These are phyloP conservation scores for Arothron firmamentum DNA, from an alignment of 2,113 vertebrate species.

Conservation along the genomic window DNA sequence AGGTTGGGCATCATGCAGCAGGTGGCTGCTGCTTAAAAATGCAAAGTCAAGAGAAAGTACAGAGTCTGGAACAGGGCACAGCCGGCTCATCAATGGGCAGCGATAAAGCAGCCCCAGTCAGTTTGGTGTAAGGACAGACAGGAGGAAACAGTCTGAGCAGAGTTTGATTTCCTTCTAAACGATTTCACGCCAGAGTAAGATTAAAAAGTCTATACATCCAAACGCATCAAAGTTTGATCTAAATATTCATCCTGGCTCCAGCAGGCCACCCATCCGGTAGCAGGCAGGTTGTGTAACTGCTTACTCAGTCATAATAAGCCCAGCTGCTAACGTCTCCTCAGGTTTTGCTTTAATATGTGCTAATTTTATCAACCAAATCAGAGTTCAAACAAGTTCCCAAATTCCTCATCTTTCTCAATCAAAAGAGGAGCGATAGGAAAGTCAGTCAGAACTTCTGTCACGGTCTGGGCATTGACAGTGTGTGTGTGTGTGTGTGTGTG, in stretches of 20 bases:
- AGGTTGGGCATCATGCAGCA: constrained; percentile 32
- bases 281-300: constrained; percentile 28
- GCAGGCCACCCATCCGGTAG: neutral
- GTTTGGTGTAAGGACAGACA: constrained; percentile 11
- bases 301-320: constrained; percentile 32
- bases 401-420: constrained; percentile 29
- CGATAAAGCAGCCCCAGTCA: constrained; percentile 46
- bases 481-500: constrained; percentile 9
- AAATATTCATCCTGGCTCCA: neutral
- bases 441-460: constrained; percentile 53
- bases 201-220: too few relatives aligned
- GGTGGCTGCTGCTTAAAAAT: constrained; percentile 27
- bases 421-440: constrained; percentile 31
- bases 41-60: constrained; percentile 25
- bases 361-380: constrained; percentile 48
- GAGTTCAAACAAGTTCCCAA: constrained; percentile 51
- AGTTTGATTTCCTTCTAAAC: too few relatives aligned
- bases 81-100: constrained; percentile 25
- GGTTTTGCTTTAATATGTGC: constrained; percentile 43
- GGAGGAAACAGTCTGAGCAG: too few relatives aligned
- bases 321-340: constrained; percentile 21
- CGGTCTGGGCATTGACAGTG: neutral
- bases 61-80: constrained; percentile 39
- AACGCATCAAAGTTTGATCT: constrained; percentile 2
- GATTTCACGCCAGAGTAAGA: too few relatives aligned